Evolutionary conservation across 2,113 vertebrate species (phyloP), one percentile per base, ranked within the genome.

Genomic region (Catharus minimus): DNA sequence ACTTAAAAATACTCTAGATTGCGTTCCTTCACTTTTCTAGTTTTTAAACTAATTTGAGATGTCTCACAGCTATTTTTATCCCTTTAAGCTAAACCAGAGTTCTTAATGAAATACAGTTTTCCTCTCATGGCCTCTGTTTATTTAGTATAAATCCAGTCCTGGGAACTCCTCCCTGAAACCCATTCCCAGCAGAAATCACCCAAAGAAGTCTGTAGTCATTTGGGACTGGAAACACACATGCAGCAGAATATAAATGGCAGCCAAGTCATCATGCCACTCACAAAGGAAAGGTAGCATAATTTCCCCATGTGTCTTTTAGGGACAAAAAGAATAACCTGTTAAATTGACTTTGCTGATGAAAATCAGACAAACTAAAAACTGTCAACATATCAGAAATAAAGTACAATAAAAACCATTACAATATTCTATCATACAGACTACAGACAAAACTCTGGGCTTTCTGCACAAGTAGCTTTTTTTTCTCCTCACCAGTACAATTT

Each of bases 51-150:
- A 66, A 79, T 81, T 79, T 84, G 61, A 75, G 38, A 91, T 55
- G 39, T 57, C 60, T 44, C 64, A 28, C n/a, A 81, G 52, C 26
- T 94, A 92, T 93, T 94, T 95, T 95, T 94, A 88, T 75, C 73
- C 33, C 20, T 81, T 90, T 67, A 88, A 81, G 44, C 30, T 75
- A 88, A 93, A 74, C 20, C 20, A 83, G 32, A 11, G 47, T 26
- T 94, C 53, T 53, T 81, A 86, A 90, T 81, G 69, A 93, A 91
- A 90, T 44, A 79, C 71, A 80, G 49, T 88, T 65, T 92, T 75
- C 26, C 52, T 17, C 23, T 74, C 30, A 32, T 11, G 41, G 33
- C 9, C 38, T 67, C 50, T 86, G 64, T 83, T 93, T 86, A 83
- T 62, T 86, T 72, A 86, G 79, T 4, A 7, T 52, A 77, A 86